Percentiles rank a stretch among this genome's conserved stretches.
Evolutionary conservation across 92 coral and sea anemone species (phyloP).

Genomic region (Phymanthus crucifer): DNA sequence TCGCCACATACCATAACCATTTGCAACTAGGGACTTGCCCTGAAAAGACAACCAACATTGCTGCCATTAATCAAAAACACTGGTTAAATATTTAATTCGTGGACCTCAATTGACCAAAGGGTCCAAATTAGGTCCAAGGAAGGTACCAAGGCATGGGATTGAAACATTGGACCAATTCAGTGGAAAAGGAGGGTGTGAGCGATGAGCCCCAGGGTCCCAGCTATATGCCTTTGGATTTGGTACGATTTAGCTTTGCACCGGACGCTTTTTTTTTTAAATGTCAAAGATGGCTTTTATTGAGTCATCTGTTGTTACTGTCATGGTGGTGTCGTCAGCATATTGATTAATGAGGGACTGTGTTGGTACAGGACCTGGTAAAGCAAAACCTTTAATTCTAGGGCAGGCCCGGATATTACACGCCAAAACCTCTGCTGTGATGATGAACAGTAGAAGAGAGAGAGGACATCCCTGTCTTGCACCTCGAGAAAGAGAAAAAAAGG

Average conservation of each 20-base stretch:
- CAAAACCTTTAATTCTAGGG: conserved; percentile 25
- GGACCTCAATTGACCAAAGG: conserved; percentile 36
- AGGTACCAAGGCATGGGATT: conserved; percentile 35
- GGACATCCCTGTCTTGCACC: conserved; percentile 74
- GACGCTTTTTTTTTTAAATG: conserved; percentile 45
- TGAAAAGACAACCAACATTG: conserved; percentile 8
- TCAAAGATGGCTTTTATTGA: conserved; percentile 37
- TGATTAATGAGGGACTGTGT: conserved; percentile 10
- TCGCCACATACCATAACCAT: conserved; percentile 41
- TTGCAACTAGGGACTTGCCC: conserved; percentile 37
- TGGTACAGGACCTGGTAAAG: conserved; percentile 10
- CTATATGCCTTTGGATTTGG: conserved; percentile 49
- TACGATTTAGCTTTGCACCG: conserved; percentile 45
- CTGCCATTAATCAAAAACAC: conserved; percentile 12
- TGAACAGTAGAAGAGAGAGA: conserved; percentile 38
- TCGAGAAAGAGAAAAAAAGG: conserved; percentile 31
- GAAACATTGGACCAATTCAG: conserved; percentile 28
- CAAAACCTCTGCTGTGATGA: conserved; percentile 37
- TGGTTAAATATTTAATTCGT: neutral
- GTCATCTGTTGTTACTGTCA: conserved; percentile 29
- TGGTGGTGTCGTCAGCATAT: conserved; percentile 64
- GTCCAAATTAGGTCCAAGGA: conserved; percentile 10
- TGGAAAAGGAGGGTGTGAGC: conserved; percentile 31
- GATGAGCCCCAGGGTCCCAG: conserved; percentile 53
- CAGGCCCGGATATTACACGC: conserved; percentile 4